These are phyloP conservation scores for Akabosia matsudoensis DNA, from an alignment of 1,140 invertebrate genomes.

Conservation along the genomic window DNA sequence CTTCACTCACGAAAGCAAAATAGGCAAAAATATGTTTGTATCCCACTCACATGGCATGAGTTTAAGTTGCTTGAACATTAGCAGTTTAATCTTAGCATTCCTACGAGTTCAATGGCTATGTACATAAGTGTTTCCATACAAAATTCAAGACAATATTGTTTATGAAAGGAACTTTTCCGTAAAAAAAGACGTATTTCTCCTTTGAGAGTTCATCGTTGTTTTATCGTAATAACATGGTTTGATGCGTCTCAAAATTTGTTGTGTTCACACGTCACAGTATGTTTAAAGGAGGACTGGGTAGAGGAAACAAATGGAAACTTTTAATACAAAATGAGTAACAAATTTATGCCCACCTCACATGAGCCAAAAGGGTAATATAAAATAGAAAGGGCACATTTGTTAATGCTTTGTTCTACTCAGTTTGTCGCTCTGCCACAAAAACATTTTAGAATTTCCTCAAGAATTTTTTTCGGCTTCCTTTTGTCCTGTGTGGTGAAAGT, in stretches of 20 bases:
- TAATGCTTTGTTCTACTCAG: too few relatives aligned
- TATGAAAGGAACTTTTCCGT: background rate
- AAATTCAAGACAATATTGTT: constrained; percentile 3
- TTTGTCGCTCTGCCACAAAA: too few relatives aligned
- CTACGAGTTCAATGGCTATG: background rate
- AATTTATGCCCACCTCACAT: background rate
- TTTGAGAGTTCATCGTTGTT: constrained; percentile 1
- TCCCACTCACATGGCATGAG: too few relatives aligned
- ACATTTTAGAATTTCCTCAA: too few relatives aligned
- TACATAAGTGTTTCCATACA: background rate
- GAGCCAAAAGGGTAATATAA: background rate
- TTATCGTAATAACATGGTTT: constrained; percentile 8
- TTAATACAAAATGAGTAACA: too few relatives aligned
- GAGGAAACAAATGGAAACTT: background rate
- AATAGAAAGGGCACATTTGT: too few relatives aligned
- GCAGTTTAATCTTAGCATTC: background rate
- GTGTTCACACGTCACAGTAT: background rate
- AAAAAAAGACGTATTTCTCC: constrained; percentile 18
- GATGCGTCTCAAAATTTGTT: constrained; percentile 6
- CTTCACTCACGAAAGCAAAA: background rate
- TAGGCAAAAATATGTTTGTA: background rate
- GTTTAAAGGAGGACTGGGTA: background rate
- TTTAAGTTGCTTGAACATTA: too few relatives aligned
- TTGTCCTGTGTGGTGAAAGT: too few relatives aligned
- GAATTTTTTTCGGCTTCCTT: too few relatives aligned